Conservation (phyloP, 64 coral and sea anemone genomes). For the Montipora foliosa region DNA sequence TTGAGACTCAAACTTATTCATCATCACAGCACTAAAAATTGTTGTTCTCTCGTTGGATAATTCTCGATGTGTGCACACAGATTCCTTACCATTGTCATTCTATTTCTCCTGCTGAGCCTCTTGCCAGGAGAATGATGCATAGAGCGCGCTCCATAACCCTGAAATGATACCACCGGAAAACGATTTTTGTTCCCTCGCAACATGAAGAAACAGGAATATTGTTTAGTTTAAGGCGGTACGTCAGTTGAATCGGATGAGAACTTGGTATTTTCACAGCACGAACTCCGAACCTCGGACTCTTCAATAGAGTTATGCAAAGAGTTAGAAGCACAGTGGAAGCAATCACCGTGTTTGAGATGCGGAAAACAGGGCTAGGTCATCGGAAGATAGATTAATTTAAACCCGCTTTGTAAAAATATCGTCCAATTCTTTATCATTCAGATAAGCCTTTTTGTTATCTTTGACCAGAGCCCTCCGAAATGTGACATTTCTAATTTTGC, state of each 20-base stretch:
- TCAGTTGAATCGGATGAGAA: constrained; percentile 8
- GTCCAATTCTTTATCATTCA: not conserved
- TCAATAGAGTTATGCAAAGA: not conserved
- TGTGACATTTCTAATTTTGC: constrained; percentile 80
- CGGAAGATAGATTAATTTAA: not conserved
- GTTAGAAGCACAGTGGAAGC: not conserved
- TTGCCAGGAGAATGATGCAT: constrained; percentile 33
- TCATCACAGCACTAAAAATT: constrained; percentile 32
- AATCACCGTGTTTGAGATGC: not conserved
- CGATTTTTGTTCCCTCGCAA: constrained; percentile 41
- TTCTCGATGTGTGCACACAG: constrained; percentile 27
- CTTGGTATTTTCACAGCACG: constrained; percentile 11
- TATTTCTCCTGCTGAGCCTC: constrained; percentile 34
- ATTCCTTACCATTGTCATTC: constrained; percentile 41
- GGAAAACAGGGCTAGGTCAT: not conserved
- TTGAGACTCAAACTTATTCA: not conserved
- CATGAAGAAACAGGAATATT: constrained; percentile 50
- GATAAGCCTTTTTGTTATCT: constrained; percentile 39
- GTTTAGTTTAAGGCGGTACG: constrained; percentile 24
- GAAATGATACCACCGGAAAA: constrained; percentile 38
- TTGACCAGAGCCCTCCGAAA: constrained; percentile 25
- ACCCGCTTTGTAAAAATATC: not conserved
- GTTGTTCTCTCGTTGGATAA: not conserved
- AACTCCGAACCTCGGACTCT: not conserved
- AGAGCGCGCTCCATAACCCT: not conserved